phyloP scores from a whole-genome alignment of 2,797 vertebrate genomes.

The Sylvilagus floridanus region DNA sequence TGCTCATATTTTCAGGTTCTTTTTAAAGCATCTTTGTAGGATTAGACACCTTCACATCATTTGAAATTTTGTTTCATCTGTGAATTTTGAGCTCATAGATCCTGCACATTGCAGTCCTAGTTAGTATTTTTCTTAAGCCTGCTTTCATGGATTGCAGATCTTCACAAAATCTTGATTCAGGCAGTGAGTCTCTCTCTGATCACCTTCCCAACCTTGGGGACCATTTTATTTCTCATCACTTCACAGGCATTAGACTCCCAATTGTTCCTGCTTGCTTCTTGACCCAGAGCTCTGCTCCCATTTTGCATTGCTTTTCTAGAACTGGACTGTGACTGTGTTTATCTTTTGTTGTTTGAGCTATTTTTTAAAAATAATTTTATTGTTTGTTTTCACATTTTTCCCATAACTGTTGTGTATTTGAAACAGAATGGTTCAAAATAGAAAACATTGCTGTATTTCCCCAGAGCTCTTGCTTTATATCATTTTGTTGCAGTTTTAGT shows the following conservation, averaged over 20 bases:
- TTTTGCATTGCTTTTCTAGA: conserved; percentile 5
- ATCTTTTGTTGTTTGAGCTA: neutral
- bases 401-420: neutral
- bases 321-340: neutral
- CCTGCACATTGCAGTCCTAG: neutral
- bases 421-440: neutral
- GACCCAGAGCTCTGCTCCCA: neutral
- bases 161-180: neutral
- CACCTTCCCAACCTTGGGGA: neutral
- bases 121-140: neutral
- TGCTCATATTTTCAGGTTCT: neutral
- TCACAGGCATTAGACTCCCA: neutral
- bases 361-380: neutral
- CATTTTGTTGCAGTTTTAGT: neutral
- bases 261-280: neutral
- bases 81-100: neutral
- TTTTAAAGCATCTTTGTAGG: neutral
- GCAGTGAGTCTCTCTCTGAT: neutral
- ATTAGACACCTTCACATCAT: neutral
- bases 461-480: neutral
- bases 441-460: neutral
- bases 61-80: neutral
- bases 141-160: neutral
- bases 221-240: neutral
- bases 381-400: neutral